Evolutionary conservation across 2,888 invertebrate species (phyloP).

Genomic region (Nezara viridula): DNA sequence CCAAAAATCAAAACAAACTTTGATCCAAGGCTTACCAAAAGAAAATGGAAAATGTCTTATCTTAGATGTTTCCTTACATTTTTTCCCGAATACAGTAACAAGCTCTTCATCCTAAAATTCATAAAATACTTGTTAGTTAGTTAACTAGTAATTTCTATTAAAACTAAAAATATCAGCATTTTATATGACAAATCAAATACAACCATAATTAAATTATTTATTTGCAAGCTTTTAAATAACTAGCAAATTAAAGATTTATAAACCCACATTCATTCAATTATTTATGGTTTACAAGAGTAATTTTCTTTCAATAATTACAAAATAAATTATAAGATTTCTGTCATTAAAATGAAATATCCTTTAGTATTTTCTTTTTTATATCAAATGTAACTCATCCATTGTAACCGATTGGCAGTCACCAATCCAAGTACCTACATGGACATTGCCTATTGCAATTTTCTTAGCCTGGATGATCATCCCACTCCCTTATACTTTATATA

Average conservation of each 20-base stretch:
- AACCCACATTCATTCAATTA: not conserved
- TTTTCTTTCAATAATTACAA: too few species aligned
- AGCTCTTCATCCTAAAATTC: conserved; percentile 25
- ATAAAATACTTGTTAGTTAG: not conserved
- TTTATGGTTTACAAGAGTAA: too few species aligned
- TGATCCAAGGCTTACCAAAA: conserved; percentile 14
- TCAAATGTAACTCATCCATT: too few species aligned
- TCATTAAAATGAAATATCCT: too few species aligned
- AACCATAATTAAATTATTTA: not conserved
- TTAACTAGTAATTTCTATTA: not conserved
- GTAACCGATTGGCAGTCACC: too few species aligned
- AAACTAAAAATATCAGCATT: not conserved
- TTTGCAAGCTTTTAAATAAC: not conserved
- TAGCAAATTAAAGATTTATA: not conserved
- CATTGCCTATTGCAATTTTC: too few species aligned
- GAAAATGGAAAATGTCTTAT: not conserved
- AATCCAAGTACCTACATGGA: too few species aligned
- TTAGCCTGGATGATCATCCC: too few species aligned
- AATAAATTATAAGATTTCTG: not conserved
- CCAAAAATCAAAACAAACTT: conserved; percentile 37
- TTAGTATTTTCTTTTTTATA: too few species aligned
- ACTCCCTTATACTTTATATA: too few species aligned
- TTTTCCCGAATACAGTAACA: not conserved
- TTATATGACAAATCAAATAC: not conserved
- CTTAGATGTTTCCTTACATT: not conserved